Evolutionary conservation across 2,113 vertebrate genomes (phyloP), one percentile per base, ranked within the genome.

Genomic region (Chrysemys picta): DNA sequence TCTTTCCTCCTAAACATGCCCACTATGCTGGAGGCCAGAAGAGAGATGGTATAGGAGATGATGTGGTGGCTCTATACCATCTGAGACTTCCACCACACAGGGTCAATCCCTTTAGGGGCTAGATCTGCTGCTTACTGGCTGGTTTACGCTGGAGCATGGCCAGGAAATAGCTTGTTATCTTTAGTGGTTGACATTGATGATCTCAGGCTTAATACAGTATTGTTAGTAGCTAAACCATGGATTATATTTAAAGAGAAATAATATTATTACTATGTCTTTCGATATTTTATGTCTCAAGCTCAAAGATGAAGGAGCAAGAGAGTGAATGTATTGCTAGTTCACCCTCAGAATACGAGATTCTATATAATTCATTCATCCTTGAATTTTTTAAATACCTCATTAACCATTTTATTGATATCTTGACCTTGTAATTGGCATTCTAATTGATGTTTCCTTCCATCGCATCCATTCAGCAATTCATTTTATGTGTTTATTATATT

Each of bases 401-500:
- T 96, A 94, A 93, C 91, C 80, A 91, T 96, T 96, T 94, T 94
- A 95, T 94, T 96, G 52, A 85, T 91, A 91, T 85, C 80, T 93
- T 94, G 88, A 95, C 88, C 91, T 96, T 95, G 38, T 45, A 94
- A 87, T 86, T 94, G 89, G 93, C 92, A 95, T 95, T 87, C 19
- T 95, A 92, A 95, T 95, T 91, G 59, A 93, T 93, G 59, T 84
- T 91, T 89, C 29, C 38, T 90, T 94, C 89, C 81, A 69, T 54
- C 92, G 69, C 78, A 93, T 69, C 88, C 95, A 83, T 89, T 96
- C 88, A 88, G 59, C 45, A 85, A 91, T 94, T 91, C 31, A 88
- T 90, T 94, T 90, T 90, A 85, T 89, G 14, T 95, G 62, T 45
- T 93, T 91, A 78, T 94, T 93, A 79, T 69, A 78, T 59, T 92